Evolutionary conservation across 1,140 invertebrate genomes (phyloP).

Genomic region (Triops cancriformis): DNA sequence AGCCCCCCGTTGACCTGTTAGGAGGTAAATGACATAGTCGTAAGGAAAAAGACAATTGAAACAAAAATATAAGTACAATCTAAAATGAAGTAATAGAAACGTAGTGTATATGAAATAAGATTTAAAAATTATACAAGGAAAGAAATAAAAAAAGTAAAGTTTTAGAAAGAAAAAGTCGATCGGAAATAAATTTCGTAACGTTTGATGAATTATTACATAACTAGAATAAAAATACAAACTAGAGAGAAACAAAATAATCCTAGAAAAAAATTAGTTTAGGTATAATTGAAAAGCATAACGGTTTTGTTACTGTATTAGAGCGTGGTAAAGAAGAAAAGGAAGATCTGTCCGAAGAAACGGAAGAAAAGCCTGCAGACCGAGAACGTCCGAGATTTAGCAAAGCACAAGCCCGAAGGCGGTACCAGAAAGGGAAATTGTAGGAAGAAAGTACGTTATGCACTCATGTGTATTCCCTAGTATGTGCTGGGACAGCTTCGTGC

Average conservation of each 20-base stretch:
- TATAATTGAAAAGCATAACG: no score
- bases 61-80: background rate
- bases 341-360: slow-evolving; percentile 32
- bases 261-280: no score
- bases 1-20: slow-evolving; percentile 47
- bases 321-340: slow-evolving; percentile 34
- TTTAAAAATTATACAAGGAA: slow-evolving; percentile 15
- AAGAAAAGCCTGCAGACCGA: slow-evolving; percentile 30
- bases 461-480: background rate
- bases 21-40: slow-evolving; percentile 32
- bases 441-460: background rate
- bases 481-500: no score
- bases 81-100: no score
- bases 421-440: slow-evolving; percentile 52
- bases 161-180: no score
- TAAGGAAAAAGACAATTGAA: background rate
- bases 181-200: no score
- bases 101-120: slow-evolving; percentile 12
- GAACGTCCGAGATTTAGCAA: slow-evolving; percentile 50
- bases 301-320: slow-evolving; percentile 17
- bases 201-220: no score
- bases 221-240: no score
- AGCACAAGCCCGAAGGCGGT: slow-evolving; percentile 57
- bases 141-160: slow-evolving; percentile 27
- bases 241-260: no score